Base-by-base conservation (phyloP, 1,140 invertebrate species). In the Lepidurus apus region DNA sequence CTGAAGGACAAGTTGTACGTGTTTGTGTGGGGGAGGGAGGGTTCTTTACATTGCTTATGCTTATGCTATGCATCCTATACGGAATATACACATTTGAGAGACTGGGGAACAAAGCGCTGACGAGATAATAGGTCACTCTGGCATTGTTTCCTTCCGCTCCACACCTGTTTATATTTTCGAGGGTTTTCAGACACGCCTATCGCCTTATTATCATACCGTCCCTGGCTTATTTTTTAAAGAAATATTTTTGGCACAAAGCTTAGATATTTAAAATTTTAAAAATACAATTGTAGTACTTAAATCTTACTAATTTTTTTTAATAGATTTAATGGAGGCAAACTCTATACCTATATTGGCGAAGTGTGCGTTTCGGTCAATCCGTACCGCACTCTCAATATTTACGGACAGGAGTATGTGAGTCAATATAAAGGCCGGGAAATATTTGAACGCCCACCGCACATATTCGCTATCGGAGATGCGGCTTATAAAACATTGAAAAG, bases 301-400 rank as follows among this genome's bases (percentile, higher is more conserved):
- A 4, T 34, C 34, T 34, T 34, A 73, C 7, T 43, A 26, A 9
- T 53, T 80, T 73, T 34, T 74, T 77, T 83, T 89, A 87, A 0
- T 87, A 97, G 95, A 85, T 96, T 94, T 84, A 91, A 93, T 85
- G 90, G 91, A 83, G 93, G 93, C 74, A 91, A 91, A 84, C 95
- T 97, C 82, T 97, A 97, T 87, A 95, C 95, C 13, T 97, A 96
- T 85, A 97, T 97, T 82, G 95, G 95, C 76, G 95, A 97, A 87
- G 95, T 97, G 81, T 93, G 95, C 83, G 91, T 97, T 42, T 95
- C 94, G 21, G 91, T 97, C 80, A 97, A 97, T 86, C 95, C 95
- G 6, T 97, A 96, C 86, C 89, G 91, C 83, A 91, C 87, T 74
- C 89, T 95, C 83, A 93, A 94, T 83, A 94, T 96, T 83, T 97